Conservation (phyloP, 2,888 invertebrate species). For the Melanostoma mellinum region DNA sequence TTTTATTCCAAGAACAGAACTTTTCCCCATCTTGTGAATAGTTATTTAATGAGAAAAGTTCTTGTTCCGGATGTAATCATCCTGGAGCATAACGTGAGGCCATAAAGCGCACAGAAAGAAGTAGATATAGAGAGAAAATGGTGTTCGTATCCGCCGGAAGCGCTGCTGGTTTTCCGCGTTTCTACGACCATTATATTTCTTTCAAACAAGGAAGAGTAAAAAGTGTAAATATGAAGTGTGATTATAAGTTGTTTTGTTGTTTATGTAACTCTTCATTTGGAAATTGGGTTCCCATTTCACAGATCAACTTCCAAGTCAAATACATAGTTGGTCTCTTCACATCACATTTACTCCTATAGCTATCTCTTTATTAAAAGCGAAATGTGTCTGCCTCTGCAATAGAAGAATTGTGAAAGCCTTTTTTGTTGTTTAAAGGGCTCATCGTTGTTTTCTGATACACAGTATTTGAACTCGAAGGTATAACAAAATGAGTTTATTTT, state of each 20-base stretch:
- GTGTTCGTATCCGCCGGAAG: conserved; percentile 26
- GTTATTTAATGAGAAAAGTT: conserved; percentile 76
- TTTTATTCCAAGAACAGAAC: conserved; percentile 45
- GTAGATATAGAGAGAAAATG: conserved; percentile 13
- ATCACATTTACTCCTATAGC: no score
- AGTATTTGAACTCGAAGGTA: conserved; percentile 21
- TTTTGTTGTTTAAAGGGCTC: neutral
- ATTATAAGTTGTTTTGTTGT: conserved; percentile 23
- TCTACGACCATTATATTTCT: conserved; percentile 27
- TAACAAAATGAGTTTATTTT: conserved; percentile 29
- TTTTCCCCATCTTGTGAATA: conserved; percentile 62
- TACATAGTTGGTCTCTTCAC: neutral
- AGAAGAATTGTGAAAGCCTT: no score
- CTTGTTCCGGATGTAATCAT: conserved; percentile 74
- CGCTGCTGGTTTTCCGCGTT: conserved; percentile 24
- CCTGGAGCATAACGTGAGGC: conserved; percentile 47
- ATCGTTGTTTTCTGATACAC: neutral
- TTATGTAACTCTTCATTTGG: conserved; percentile 10
- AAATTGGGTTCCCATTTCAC: neutral
- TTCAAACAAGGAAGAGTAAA: conserved; percentile 16
- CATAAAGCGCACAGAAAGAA: conserved; percentile 32
- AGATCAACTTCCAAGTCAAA: conserved; percentile 16
- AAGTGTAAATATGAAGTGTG: conserved; percentile 37
- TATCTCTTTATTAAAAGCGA: no score
- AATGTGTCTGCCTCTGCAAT: no score